Base-by-base conservation (phyloP, 2,888 invertebrate genomes). In the Thymelicus acteon region DNA sequence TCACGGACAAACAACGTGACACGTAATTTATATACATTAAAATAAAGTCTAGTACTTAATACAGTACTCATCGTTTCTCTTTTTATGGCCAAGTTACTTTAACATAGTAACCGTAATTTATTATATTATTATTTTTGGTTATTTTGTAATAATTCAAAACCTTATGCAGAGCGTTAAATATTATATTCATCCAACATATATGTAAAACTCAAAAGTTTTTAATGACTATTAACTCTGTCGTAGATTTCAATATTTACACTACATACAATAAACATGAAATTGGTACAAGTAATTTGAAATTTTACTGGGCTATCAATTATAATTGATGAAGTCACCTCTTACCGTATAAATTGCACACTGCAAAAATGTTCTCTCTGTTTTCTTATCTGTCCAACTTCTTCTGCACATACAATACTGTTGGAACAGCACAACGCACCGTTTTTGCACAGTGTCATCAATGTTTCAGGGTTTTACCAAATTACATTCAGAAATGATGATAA, bases 351-450 rank as follows among this genome's bases (percentile, higher is more conserved):
- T 80, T 77, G 78, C 86, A 91, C 91, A 92, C 15, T 37, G 31
- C 90, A 82, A 82, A 84, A 88, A 80, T 85, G 79, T 80, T 79
- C 77, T 82, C 76, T 83, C 77, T 76, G 63, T 75, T 77, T 74
- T 80, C 78, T 76, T 80, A 73, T 80, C 67, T 67, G 54, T 68
- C 76, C 84, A 85, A 85, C 77, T 79, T 80, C 87, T 88, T 83
- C 83, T 81, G 84, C 91, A 91, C 90, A 80, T 74, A 83, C 85
- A 77, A 82, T 80, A 82, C 83, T 84, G 80, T 79, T 79, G 81
- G 77, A 66, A 85, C 77, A 83, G 87, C 92, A 92, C 91, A 80
- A 73, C 81, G 87, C 92, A 92, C 92, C 75, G 80, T 76, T 73
- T 74, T 78, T 82, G 88, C 88, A 90, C 88, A 84, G 77, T 84